A percentile compares a stretch with the other conserved stretches of the same genome.
Conservation (phyloP, 2,797 vertebrate genomes). For the Pelodytes ibericus region DNA sequence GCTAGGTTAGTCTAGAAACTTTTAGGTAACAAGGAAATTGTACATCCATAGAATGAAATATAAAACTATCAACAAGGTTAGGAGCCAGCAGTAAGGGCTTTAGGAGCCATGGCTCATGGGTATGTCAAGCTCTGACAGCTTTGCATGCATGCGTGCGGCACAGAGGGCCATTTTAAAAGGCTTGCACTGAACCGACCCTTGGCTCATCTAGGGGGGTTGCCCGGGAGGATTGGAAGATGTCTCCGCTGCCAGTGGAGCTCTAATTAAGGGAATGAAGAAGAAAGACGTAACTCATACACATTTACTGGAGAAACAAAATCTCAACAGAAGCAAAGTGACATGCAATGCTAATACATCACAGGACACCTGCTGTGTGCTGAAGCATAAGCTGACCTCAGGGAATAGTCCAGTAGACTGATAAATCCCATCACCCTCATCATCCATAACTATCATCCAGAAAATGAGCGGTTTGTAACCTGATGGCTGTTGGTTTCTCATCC, state of each 20-base stretch:
- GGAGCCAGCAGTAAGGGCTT: neutral
- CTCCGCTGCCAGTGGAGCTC: constrained; percentile 71
- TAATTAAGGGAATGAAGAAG: constrained; percentile 53
- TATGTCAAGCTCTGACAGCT: no score
- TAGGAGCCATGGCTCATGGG: no score
- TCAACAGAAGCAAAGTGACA: neutral
- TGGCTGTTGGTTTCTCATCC: no score
- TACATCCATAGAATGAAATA: no score
- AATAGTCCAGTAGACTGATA: no score
- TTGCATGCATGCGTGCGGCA: constrained; percentile 27
- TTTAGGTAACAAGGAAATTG: no score
- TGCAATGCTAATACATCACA: neutral
- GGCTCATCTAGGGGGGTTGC: constrained; percentile 70
- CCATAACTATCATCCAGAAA: no score
- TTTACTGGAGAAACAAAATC: neutral
- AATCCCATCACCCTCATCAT: no score
- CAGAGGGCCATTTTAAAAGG: neutral
- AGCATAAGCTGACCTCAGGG: no score
- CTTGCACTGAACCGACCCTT: constrained; percentile 68
- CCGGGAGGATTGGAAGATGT: constrained; percentile 61
- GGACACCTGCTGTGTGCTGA: neutral
- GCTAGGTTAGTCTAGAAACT: no score
- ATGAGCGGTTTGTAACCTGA: no score
- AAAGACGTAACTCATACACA: neutral
- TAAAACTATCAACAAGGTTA: no score